Evolutionary conservation across 2,888 invertebrate species (phyloP), one percentile per base, ranked within the genome.

Genomic region (Pedicia rivosa): DNA sequence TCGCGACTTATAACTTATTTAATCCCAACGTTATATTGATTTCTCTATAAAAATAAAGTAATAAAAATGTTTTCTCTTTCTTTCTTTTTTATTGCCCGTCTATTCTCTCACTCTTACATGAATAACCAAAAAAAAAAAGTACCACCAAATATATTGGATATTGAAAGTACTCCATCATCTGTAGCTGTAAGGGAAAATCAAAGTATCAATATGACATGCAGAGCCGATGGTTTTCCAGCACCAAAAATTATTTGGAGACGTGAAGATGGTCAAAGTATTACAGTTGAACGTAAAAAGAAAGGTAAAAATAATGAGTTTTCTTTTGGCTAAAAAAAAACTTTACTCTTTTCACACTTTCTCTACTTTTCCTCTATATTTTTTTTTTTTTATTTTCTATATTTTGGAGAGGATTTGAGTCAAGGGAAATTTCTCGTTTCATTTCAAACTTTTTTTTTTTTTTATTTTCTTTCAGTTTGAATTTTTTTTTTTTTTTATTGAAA

Each of bases 181-280:
- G 84, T 92, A 46, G 87, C 86, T 2, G 86, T 91, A 27, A 69
- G 88, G 15, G 94, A 94, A 66, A 87, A 90, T 62, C 88, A 88
- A 62, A 92, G 90, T 59, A 84, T 92, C 47, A 88, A 87, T 44
- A 70, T 94, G 53, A 78, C 83, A 38, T 94, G 92, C 62, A 81
- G 81, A 53, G 87, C 87, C 14, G 80, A 86, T 50, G 92, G 92
- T 30, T 86, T 87, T 55, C 94, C 94, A 1, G 70, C 76, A 16
- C 94, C 94, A 9, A 82, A 80, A 62, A 82, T 94, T 49, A 88
- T 82, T 69, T 95, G 94, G 94, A 72, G 84, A 44, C 67, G 90
- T 36, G 90, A 91, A 55, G 90, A 91, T 54, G 84, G 86, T 15
- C 81, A 86, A 58, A 76, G 77, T 41, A 88, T 91, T 54, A 74